Base-by-base conservation (phyloP, 1,140 invertebrate genomes). In the Hestina assimilis region DNA sequence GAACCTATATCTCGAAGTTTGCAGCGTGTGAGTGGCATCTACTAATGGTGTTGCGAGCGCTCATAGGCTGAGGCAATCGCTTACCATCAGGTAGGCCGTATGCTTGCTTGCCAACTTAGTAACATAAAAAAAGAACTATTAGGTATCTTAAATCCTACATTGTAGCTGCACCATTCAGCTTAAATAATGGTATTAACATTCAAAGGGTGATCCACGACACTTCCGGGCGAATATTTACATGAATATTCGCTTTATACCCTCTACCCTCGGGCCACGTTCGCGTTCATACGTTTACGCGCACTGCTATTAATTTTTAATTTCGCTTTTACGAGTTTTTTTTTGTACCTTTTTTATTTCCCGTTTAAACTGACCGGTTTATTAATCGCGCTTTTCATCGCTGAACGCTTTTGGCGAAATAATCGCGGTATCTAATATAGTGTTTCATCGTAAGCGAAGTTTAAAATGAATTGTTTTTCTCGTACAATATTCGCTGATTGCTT, bases 271-370 rank as follows among this genome's bases (percentile, higher is more conserved):
- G 56, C 24, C 20, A 6, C 38, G 26, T 26, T 40, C 54, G 11
- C 51, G 52, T 55, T 61, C 59, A 66, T 59, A 69, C 59, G 60
- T 66, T 62, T 65, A 66, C 66, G 57, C 35, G 54, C 24, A 60
- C 41, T 42, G 65, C 68, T 56, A 63, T 74, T 74, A 71, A 74
- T 68, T 72, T 72, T 75, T 70, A 75, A 72, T 75, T 75, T 64
- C 28, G 41, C 53, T 69, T 66, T 74, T 69, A 74, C 65, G 68
- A 71, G 38, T 63, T 59, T n/a, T n/a, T 66, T 58, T 63, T 65
- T 63, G 51, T 58, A 54, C 46, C 43, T 50, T 47, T 48, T 57
- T 57, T 57, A 57, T 57, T 57, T 57, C 28, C 6, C 24, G 15
- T 45, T 51, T 33, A 52, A 59, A 59, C 40, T 59, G 56, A 28